Conservation (phyloP, 2,113 vertebrate genomes). For the Saguinus midas region DNA sequence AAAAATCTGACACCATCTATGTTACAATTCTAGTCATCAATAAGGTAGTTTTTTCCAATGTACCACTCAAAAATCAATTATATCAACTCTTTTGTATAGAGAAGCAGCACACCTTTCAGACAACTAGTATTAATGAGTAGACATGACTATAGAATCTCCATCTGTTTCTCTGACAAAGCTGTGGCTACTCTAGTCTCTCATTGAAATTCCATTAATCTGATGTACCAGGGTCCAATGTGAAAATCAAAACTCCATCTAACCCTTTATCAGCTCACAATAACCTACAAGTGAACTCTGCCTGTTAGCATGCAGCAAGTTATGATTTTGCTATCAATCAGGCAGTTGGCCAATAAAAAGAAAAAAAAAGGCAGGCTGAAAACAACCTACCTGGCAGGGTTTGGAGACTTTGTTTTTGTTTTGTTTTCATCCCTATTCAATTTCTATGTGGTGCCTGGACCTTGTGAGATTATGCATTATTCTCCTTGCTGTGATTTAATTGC, state of each 20-base stretch:
- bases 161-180: constrained; percentile 91
- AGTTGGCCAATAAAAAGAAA: constrained; percentile 80
- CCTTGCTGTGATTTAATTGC: constrained; percentile 88
- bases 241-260: constrained; percentile 91
- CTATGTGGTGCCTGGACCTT: constrained; percentile 81
- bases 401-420: constrained; percentile 78
- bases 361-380: constrained; percentile 77
- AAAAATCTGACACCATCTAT: constrained; percentile 82
- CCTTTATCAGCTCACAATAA: constrained; percentile 91
- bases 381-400: constrained; percentile 77
- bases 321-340: constrained; percentile 89
- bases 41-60: constrained; percentile 80
- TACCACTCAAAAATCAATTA: constrained; percentile 87
- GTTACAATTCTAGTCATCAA: constrained; percentile 84
- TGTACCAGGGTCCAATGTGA: constrained; percentile 86
- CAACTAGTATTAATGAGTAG: constrained; percentile 89
- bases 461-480: constrained; percentile 84
- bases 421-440: constrained; percentile 79
- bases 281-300: constrained; percentile 91
- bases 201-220: constrained; percentile 92
- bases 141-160: constrained; percentile 89
- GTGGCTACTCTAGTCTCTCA: constrained; percentile 87
- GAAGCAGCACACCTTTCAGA: constrained; percentile 87
- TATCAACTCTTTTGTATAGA: constrained; percentile 87
- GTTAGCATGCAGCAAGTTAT: constrained; percentile 88